Evolutionary conservation across 2,888 invertebrate species (phyloP), one percentile per base, ranked within the genome.

Genomic region (Macaria notata): DNA sequence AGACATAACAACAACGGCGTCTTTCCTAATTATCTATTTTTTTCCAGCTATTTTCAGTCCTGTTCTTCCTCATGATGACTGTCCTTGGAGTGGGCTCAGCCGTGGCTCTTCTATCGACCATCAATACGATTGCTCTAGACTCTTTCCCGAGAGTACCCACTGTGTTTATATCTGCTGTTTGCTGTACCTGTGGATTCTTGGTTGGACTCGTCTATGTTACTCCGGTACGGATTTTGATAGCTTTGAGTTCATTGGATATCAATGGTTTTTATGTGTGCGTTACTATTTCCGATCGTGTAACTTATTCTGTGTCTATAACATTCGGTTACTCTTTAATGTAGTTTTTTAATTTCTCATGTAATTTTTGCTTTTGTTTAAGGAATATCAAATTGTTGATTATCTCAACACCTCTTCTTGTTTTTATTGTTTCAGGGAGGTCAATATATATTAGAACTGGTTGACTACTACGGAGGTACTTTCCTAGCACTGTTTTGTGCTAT

Each of bases 1-100:
- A 1, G 19, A 19, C 19, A 19, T 19, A 19, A 19, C 19, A 19
- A 19, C 19, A 19, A 19, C 19, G 19, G 2, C 2, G 19, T 2
- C 19, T 19, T 19, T 49, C 46, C 31, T 5, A 44, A 19, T 19
- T 9, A n/a, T 31, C 9, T 31, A 8, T 42, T 46, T n/a, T 9
- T 0, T 88, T 86, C 9, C 84, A 95, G 94, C 77, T 96, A 31
- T 96, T 96, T 81, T 91, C 96, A 0, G 94, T 95, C 2, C 82
- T 96, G 7, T 96, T 96, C 87, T 96, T 96, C 91, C 86, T 95
- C 69, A 97, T 97, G 97, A 89, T 97, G 84, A 93, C 95, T 59
- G 94, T 95, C 3, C 88, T 97, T 59, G 96, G 96, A 7, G 88
- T 95, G n/a, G 97, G 96, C 3, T 95, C 95, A 54, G 93, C 95